Percentiles rank a stretch among this genome's conserved stretches.
These are phyloP conservation scores for Trichomycterus rosablanca DNA, from an alignment of 2,113 vertebrate species.

Conservation along the genomic window DNA sequence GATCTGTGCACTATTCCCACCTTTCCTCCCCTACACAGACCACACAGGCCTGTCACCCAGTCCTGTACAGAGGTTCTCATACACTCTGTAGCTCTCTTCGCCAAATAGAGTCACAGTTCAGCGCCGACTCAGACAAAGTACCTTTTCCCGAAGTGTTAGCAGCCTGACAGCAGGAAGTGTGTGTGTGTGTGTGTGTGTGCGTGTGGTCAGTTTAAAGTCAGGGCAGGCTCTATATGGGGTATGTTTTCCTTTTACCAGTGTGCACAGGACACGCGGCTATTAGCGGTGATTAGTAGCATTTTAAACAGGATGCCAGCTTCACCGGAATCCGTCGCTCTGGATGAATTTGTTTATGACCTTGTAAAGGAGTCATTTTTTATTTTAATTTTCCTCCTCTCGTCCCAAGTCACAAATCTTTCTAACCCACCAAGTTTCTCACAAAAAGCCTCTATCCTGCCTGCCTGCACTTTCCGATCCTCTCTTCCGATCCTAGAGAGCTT, in stretches of 20 bases:
- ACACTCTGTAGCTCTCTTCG: constrained; percentile 3
- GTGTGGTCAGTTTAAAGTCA: constrained; percentile 2
- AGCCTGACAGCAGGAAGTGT: constrained; percentile 21
- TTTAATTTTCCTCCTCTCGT: not conserved
- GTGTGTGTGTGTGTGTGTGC: too few relatives aligned
- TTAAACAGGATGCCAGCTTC: constrained; percentile 34
- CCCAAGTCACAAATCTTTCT: not conserved
- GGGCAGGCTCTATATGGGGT: constrained; percentile 8
- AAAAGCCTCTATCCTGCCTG: constrained; percentile 10
- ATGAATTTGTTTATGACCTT: constrained; percentile 8
- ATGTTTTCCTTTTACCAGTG: constrained; percentile 28
- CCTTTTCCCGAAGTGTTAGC: constrained; percentile 18
- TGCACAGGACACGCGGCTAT: constrained; percentile 21
- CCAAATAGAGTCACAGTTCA: constrained; percentile 33
- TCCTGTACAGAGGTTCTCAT: not conserved
- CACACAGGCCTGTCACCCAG: constrained; percentile 20
- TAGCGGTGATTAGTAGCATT: constrained; percentile 24
- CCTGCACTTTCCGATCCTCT: too few relatives aligned
- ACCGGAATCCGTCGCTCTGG: not conserved
- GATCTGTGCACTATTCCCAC: not conserved
- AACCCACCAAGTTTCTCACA: not conserved
- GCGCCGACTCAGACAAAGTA: constrained; percentile 11
- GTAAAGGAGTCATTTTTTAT: not conserved
- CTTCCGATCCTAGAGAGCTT: too few relatives aligned
- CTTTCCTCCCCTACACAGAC: constrained; percentile 16